Conservation (phyloP, 2,113 vertebrate species). For the Sinocyclocheilus maitianheensis region DNA sequence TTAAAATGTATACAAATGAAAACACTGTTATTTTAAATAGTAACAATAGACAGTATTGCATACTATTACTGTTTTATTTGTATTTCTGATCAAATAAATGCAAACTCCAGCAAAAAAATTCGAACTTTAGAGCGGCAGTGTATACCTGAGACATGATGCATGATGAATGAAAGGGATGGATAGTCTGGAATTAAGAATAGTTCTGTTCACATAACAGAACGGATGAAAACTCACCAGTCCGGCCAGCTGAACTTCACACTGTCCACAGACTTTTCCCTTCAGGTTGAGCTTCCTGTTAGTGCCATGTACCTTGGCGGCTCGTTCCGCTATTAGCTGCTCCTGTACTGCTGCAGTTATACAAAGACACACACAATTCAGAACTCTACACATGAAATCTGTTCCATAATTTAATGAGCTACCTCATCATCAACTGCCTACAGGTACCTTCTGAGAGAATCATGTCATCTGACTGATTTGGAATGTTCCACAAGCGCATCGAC, state of each 20-base stretch:
- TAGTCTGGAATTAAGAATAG: background rate
- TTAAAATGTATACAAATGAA: background rate
- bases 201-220: too few relatives aligned
- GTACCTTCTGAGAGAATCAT: too few relatives aligned
- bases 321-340: conserved; percentile 52
- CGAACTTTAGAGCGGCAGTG: too few relatives aligned
- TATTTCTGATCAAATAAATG: background rate
- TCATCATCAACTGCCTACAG: background rate
- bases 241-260: conserved; percentile 74
- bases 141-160: background rate
- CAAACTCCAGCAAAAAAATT: too few relatives aligned
- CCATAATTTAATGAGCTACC: too few relatives aligned
- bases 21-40: background rate
- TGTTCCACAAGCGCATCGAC: too few relatives aligned
- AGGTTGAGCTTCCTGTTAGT: conserved; percentile 64
- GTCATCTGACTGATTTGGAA: too few relatives aligned
- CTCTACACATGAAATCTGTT: too few relatives aligned
- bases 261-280: conserved; percentile 69
- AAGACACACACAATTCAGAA: conserved; percentile 6
- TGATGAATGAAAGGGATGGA: background rate
- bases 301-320: conserved; percentile 45
- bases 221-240: conserved; percentile 73
- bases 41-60: background rate
- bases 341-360: conserved; percentile 60
- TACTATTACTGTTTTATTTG: background rate